Conservation (phyloP, 2,888 invertebrate species). For the Andrena bicolor region DNA sequence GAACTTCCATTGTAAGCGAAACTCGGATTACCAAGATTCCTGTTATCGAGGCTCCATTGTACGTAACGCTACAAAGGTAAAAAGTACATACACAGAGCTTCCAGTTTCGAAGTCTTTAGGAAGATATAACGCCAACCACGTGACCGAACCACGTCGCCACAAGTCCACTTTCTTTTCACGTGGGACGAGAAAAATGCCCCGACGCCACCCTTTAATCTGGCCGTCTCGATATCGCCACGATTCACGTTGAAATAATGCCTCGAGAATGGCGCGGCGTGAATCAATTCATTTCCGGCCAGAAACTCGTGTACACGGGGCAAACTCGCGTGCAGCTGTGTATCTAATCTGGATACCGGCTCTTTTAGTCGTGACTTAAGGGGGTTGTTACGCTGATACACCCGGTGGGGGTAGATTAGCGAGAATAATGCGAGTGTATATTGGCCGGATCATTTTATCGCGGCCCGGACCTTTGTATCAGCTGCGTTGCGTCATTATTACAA, state of each 20-base stretch:
- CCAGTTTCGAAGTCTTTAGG: too few relatives aligned
- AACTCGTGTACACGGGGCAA: conserved; percentile 18
- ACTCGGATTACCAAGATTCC: too few relatives aligned
- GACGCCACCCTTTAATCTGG: conserved; percentile 56
- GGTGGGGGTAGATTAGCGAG: conserved; percentile 31
- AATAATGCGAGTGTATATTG: conserved; percentile 27
- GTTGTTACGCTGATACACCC: conserved; percentile 50
- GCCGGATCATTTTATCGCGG: conserved; percentile 32
- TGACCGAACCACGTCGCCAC: too few relatives aligned
- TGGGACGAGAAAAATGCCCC: conserved; percentile 61
- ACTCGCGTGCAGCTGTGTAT: conserved; percentile 40
- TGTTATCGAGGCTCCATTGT: too few relatives aligned
- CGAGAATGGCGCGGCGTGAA: conserved; percentile 24
- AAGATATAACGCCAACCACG: too few relatives aligned
- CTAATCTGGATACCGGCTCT: conserved; percentile 58
- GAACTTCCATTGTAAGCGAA: too few relatives aligned
- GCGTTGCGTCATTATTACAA: not conserved
- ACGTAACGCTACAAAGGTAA: too few relatives aligned
- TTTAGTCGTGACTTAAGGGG: conserved; percentile 49
- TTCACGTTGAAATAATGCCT: conserved; percentile 46
- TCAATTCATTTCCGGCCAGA: conserved; percentile 40
- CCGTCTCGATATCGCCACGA: conserved; percentile 54
- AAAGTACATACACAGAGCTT: too few relatives aligned
- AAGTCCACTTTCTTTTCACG: conserved; percentile 52
- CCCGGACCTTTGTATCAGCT: conserved; percentile 5